Base-by-base conservation (phyloP, 2,797 vertebrate genomes). In the Characodon lateralis region DNA sequence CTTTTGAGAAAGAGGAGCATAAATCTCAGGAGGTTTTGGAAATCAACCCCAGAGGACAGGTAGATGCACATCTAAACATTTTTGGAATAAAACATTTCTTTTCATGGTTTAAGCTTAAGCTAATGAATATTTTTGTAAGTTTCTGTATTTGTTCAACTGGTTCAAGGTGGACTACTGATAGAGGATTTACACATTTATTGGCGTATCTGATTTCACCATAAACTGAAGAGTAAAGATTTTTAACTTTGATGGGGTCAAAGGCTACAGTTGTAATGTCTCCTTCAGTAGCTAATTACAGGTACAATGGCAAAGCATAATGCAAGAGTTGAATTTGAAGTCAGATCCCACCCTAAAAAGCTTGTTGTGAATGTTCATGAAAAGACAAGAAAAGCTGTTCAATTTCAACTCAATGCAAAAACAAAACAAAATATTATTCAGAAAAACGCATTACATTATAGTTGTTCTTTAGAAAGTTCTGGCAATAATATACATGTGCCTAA, bases 21-120 rank as follows among this genome's bases (percentile, higher is more conserved):
- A 93, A 94, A 75, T 81, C 88, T 5, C 59, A 87, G 14, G 89
- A 94, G 74, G 92, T 95, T 16, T 51, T 91, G 87, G 85, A 89
- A 5, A 79, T 95, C 63, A 95, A 93, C 39, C 93, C 90, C 0
- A 90, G 94, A 80, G 92, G 83, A 46, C 90, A 95, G 90, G 93
- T 94, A 56, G 63, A 74, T 71, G 9, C 18, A n/a, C 51, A 53
- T 53, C 51, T 18, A 20, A 53, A 5, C 31, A 35, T 35, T 35
- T 35, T 35, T 35, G 31, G 31, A 35, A 35, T 35, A 35, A 35
- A 35, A 35, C 31, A 35, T 35, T 35, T 35, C 31, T 35, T 35
- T 35, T 35, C 31, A 3, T 35, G 31, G 31, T 35, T 35, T 35
- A 2, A 35, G 31, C 31, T 35, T 2, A 35, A 35, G 31, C 31